Conservation (phyloP, 2,888 invertebrate species). For the Micropterix aruncella region DNA sequence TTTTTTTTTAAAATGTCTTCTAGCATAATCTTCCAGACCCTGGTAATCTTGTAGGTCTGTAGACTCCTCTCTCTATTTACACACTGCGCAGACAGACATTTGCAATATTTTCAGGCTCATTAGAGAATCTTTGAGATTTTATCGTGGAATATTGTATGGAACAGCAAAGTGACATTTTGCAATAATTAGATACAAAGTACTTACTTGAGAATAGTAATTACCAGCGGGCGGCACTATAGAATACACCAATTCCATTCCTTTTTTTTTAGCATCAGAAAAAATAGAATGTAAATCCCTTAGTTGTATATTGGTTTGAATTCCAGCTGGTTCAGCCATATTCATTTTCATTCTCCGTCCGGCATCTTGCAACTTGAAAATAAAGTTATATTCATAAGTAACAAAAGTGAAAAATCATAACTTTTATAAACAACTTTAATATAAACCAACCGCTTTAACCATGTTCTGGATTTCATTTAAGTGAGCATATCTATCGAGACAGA, state of each 20-base stretch:
- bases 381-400: too few relatives aligned
- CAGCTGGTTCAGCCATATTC: constrained; percentile 17
- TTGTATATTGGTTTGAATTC: constrained; percentile 16
- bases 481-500: neutral
- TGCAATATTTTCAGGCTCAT: too few relatives aligned
- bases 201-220: constrained; percentile 33
- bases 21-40: too few relatives aligned
- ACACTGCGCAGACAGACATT: too few relatives aligned
- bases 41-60: too few relatives aligned
- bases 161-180: too few relatives aligned
- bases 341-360: constrained; percentile 24
- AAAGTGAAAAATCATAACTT: too few relatives aligned
- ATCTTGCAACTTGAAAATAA: constrained; percentile 18
- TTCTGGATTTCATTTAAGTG: neutral
- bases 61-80: too few relatives aligned
- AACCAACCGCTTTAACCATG: neutral
- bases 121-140: too few relatives aligned
- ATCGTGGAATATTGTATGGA: too few relatives aligned
- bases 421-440: too few relatives aligned
- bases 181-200: neutral
- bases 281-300: constrained; percentile 16
- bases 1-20: too few relatives aligned
- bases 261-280: constrained; percentile 16
- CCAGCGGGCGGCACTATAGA: constrained; percentile 41
- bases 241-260: constrained; percentile 37